Percentiles rank a stretch among this genome's conserved stretches.
Conservation (phyloP, 2,113 vertebrate genomes). For the Hemicordylus capensis region DNA sequence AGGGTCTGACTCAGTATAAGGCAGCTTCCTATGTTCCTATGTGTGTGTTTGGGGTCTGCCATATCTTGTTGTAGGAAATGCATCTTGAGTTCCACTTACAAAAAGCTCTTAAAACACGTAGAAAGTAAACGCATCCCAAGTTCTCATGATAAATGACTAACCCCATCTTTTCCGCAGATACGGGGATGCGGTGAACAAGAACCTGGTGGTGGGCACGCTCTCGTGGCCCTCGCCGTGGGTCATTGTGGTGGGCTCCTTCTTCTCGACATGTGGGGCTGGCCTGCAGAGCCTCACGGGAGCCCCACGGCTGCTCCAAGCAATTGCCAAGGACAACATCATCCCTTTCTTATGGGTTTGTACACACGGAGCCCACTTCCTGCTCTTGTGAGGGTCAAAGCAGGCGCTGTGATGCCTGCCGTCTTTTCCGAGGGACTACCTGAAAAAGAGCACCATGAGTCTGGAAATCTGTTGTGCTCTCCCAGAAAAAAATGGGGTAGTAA, state of each 20-base stretch:
- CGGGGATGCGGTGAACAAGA: constrained; percentile 89
- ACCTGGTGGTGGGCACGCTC: constrained; percentile 92
- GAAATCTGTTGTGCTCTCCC: background rate
- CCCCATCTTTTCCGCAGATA: constrained; percentile 75
- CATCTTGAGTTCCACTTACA: background rate
- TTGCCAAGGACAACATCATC: constrained; percentile 98
- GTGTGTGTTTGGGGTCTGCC: no score
- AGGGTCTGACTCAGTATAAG: no score
- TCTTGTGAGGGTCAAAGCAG: background rate
- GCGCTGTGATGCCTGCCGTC: no score
- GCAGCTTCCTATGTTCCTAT: no score
- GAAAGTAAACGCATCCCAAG: background rate
- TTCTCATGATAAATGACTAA: background rate
- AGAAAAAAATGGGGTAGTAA: background rate
- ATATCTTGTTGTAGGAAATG: no score
- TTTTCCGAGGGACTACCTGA: background rate
- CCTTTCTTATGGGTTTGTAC: constrained; percentile 90
- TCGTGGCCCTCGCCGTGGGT: constrained; percentile 98
- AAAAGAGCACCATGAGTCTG: background rate
- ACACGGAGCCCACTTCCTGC: accelerated
- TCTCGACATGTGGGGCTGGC: constrained; percentile 95
- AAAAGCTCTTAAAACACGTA: background rate
- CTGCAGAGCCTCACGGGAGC: constrained; percentile 95
- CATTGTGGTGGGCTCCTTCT: constrained; percentile 97
- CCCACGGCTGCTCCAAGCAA: constrained; percentile 93